Evolutionary conservation across 2,113 vertebrate genomes (phyloP).

Genomic region (Carlito syrichta): DNA sequence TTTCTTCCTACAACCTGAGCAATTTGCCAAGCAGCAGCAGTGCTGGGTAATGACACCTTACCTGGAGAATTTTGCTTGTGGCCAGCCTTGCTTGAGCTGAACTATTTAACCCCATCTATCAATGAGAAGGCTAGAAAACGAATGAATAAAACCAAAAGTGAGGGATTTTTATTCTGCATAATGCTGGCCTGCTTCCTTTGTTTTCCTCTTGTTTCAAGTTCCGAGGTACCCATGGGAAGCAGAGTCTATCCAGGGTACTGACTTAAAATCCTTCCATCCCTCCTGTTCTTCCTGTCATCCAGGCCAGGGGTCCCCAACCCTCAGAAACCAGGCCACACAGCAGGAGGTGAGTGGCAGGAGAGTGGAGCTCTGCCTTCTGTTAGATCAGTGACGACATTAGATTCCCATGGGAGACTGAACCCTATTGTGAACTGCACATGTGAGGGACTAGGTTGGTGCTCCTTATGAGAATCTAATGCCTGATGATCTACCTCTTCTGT

Average conservation of each 20-base stretch:
- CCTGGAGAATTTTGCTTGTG: neutral
- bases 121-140: neutral
- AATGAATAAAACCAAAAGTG: neutral
- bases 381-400: too few relatives aligned
- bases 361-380: too few relatives aligned
- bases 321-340: too few relatives aligned
- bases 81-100: neutral
- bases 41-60: neutral
- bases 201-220: slow-evolving; percentile 41
- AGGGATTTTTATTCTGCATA: neutral
- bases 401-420: too few relatives aligned
- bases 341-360: too few relatives aligned
- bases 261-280: slow-evolving; percentile 56
- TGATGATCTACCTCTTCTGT: too few relatives aligned
- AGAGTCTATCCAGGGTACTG: neutral
- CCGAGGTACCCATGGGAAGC: slow-evolving; percentile 9
- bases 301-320: too few relatives aligned
- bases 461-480: too few relatives aligned
- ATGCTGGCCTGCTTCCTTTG: slow-evolving; percentile 34
- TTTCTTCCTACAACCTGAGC: neutral
- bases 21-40: neutral
- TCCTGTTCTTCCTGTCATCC: slow-evolving; percentile 63
- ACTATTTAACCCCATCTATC: neutral
- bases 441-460: too few relatives aligned
- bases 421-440: too few relatives aligned